Evolutionary conservation across 2,113 vertebrate species (phyloP), one percentile per base, ranked within the genome.

Genomic region (Sinocyclocheilus maitianheensis): DNA sequence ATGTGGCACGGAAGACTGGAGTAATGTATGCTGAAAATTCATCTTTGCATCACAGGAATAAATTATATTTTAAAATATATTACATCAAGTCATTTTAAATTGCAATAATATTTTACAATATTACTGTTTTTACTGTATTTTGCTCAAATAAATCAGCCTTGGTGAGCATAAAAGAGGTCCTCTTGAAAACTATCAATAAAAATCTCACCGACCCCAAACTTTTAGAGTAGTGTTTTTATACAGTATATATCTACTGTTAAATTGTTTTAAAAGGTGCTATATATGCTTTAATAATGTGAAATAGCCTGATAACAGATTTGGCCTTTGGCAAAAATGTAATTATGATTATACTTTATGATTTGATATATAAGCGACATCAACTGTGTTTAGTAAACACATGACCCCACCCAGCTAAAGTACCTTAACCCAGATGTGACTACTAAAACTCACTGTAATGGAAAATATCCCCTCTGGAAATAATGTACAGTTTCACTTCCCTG

Each of bases 401-500:
- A 63, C 60, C 18, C 65, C 46, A 74, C 65, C 53, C 55, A 79
- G 30, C 51, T 85, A 62, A 22, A 22, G 20, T 62, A n/a, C 30
- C 18, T 22, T 18, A 26, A 37, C 3, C n/a, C 22, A 72, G 63
- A 53, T 85, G 22, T 20, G 60, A 48, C 65, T 11, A 46, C 24
- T 65, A 67, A 1, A 63, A n/a, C 18, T 10, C 3, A 26, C 60
- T 58, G 62, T 2, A 87, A 86, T 90, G 89, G 89, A 93, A 92
- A 94, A 91, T 84, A 65, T 90, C 87, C 86, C 65, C 3, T 89
- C 40, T 87, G 90, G 91, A 90, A 93, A 93, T 91, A 93, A 91
- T 82, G 74, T 26, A 86, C 65, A 89, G 89, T 94, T 94, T 94
- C 93, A 94, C 92, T 94, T 95, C 94, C 90, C 87, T 78, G 65